Percentiles rank a stretch among this genome's conserved stretches.
Evolutionary conservation across 1,140 invertebrate genomes (phyloP).

Genomic region (Camponotus pennsylvanicus): DNA sequence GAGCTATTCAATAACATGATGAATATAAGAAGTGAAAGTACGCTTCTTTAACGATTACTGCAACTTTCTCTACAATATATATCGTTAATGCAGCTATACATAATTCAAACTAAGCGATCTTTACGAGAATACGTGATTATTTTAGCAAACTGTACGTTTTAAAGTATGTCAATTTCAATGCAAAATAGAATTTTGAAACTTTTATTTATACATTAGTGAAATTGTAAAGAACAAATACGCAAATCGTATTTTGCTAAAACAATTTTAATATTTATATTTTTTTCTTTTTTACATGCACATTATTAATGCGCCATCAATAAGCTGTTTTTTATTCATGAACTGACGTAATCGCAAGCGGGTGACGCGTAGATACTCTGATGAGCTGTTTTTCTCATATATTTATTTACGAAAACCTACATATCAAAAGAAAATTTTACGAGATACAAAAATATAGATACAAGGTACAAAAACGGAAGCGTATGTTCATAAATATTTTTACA

Average conservation of each 20-base stretch:
- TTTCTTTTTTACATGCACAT: not conserved
- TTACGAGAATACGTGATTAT: conserved; percentile 41
- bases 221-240: not conserved
- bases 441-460: conserved; percentile 24
- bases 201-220: not conserved
- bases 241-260: not conserved
- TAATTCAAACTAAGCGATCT: conserved; percentile 58
- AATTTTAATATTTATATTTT: not conserved
- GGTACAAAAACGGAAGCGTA: conserved; percentile 51
- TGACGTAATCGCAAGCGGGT: not conserved
- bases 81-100: conserved; percentile 64
- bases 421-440: conserved; percentile 27
- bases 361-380: not conserved
- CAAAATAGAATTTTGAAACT: not conserved
- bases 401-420: conserved; percentile 69
- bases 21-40: conserved; percentile 74
- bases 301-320: not conserved
- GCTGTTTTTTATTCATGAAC: not conserved
- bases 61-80: conserved; percentile 72
- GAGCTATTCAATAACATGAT: conserved; percentile 47
- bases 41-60: conserved; percentile 61
- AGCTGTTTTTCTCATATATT: conserved; percentile 52
- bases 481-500: conserved; percentile 75
- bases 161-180: not conserved
- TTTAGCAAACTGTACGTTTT: conserved; percentile 16